Evolutionary conservation across 2,888 invertebrate genomes (phyloP), one percentile per base, ranked within the genome.

Genomic region (Muscina levida): DNA sequence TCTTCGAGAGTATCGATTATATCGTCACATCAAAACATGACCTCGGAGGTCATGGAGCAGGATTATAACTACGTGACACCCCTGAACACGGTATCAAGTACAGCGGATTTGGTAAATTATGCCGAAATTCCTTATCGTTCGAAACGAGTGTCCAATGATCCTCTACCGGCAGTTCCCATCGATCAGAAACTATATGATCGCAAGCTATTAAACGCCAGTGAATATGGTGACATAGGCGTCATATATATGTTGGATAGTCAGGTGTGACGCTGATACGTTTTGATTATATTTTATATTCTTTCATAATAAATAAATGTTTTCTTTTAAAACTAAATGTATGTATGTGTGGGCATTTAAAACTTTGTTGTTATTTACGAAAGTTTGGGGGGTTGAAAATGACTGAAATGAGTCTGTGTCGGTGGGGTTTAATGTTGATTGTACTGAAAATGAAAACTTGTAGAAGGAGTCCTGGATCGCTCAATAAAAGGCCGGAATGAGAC

Each of bases 111-210:
- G 15, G 84, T 84, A 5, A 72, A 83, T 6, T 88, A 88, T 74
- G 85, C 87, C 0, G 85, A 86, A 59, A 85, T 87, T 17, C 83
- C 77, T n/a, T 46, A 48, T 72, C 73, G 65, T 26, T 46, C 24
- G 22, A 82, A 83, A 48, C 78, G 82, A 1, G 62, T 46, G 6
- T 88, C 89, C 0, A 87, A 84, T 59, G 89, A 89, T 84, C 87
- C 87, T 1, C 76, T 89, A 44, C 89, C 89, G 6, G 85, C 83
- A 2, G 46, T 88, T 4, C 89, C 84, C n/a, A 8, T 10, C 0
- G 62, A 74, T 37, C 62, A 66, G 6, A 8, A 57, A 0, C 48
- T 39, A 1, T 10, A 53, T 11, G 10, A 51, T 51, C 19, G 51
- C 8, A 6, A 1, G 0, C 46, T 66, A 4, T 13, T 77, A 17